Conservation (phyloP, 2,113 vertebrate species). For the Junco hyemalis region DNA sequence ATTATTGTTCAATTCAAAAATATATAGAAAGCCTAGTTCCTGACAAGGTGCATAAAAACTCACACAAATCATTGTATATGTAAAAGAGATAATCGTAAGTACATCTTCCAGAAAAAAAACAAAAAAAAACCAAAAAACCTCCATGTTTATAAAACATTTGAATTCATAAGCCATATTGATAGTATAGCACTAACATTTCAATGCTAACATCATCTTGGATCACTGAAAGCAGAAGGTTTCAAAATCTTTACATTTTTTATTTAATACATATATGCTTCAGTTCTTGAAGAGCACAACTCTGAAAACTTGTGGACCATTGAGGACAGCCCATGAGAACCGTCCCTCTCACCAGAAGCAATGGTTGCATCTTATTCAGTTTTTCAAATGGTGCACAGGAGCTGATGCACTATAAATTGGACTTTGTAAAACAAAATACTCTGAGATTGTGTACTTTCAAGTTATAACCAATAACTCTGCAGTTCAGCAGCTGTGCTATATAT, state of each 20-base stretch:
- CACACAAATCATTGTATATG: neutral
- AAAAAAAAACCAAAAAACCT: accelerated
- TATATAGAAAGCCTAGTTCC: neutral
- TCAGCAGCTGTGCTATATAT: neutral
- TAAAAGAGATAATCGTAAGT: neutral
- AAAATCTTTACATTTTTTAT: neutral
- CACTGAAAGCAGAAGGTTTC: neutral
- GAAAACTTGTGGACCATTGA: neutral
- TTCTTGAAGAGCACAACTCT: neutral
- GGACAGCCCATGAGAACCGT: neutral
- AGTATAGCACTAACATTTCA: neutral
- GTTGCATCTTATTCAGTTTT: neutral
- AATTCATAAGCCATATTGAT: neutral
- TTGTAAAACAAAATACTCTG: neutral
- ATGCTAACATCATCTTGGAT: neutral
- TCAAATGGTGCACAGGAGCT: neutral
- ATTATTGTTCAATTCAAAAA: neutral
- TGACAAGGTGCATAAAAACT: neutral
- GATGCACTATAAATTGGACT: neutral
- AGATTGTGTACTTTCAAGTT: neutral
- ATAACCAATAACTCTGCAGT: neutral
- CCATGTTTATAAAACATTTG: neutral
- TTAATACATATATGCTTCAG: neutral
- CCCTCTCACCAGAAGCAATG: neutral
- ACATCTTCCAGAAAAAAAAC: neutral